Evolutionary conservation across 2,888 invertebrate genomes (phyloP).

Genomic region (Eurytoma californica): DNA sequence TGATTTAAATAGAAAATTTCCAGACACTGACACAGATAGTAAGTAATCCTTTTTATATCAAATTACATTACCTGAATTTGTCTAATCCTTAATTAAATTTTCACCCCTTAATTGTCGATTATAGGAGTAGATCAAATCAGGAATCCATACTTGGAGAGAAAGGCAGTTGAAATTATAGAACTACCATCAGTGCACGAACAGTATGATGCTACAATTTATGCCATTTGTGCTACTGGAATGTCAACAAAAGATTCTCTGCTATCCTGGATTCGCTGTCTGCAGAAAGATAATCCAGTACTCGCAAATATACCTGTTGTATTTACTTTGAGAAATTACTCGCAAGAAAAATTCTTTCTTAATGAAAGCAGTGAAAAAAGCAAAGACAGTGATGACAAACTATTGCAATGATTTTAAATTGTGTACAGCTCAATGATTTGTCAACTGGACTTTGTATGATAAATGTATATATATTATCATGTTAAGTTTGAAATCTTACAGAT

Average conservation of each 20-base stretch:
- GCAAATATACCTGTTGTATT: constrained; percentile 89
- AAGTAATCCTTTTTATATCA: constrained; percentile 41
- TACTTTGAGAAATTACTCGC: constrained; percentile 77
- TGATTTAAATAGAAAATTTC: constrained; percentile 46
- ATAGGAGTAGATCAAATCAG: constrained; percentile 84
- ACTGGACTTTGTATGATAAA: constrained; percentile 27
- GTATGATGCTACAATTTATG: constrained; percentile 91
- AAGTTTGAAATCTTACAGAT: constrained; percentile 2
- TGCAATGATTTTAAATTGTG: constrained; percentile 19
- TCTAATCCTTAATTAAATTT: constrained; percentile 38
- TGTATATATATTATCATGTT: constrained; percentile 20
- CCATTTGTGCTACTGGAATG: constrained; percentile 93
- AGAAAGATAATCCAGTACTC: constrained; percentile 85
- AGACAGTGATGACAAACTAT: constrained; percentile 11
- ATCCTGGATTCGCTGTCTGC: constrained; percentile 92
- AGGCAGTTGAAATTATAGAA: constrained; percentile 74
- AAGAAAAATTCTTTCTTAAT: constrained; percentile 39
- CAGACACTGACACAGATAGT: constrained; percentile 81
- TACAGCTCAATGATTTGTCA: constrained; percentile 12
- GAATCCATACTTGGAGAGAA: constrained; percentile 77
- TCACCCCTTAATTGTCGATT: constrained; percentile 60
- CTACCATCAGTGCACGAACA: constrained; percentile 91
- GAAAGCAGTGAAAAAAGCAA: not conserved
- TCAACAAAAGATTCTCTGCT: constrained; percentile 92
- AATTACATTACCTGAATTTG: constrained; percentile 7